Conservation (phyloP, 2,888 invertebrate genomes). For the Agrilus cyanescens region DNA sequence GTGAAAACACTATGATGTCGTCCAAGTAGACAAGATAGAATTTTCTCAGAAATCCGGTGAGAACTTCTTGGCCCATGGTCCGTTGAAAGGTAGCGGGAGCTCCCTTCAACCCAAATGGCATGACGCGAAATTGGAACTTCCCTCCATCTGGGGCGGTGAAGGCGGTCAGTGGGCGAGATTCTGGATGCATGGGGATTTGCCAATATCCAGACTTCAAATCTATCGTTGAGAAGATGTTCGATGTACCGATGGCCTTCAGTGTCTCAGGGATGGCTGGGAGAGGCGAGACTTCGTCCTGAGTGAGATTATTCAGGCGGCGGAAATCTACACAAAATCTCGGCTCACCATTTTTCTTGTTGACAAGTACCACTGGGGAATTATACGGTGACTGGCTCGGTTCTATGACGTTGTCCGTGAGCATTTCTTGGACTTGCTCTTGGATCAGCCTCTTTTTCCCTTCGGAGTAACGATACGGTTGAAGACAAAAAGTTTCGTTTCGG, state of each 20-base stretch:
- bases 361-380: too few species aligned
- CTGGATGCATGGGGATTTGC: constrained; percentile 21
- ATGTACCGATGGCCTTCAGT: constrained; percentile 18
- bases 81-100: constrained; percentile 22
- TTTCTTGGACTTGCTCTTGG: too few species aligned
- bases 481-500: neutral
- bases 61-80: constrained; percentile 17
- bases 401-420: too few species aligned
- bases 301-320: constrained; percentile 12
- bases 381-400: too few species aligned
- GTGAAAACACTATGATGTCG: constrained; percentile 18
- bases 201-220: constrained; percentile 24
- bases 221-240: constrained; percentile 20
- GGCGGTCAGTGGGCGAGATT: constrained; percentile 1
- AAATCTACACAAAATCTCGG: constrained; percentile 9
- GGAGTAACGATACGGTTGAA: neutral
- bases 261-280: constrained; percentile 17
- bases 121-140: constrained; percentile 20
- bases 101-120: constrained; percentile 21
- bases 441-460: neutral
- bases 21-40: constrained; percentile 20
- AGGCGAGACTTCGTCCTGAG: constrained; percentile 10
- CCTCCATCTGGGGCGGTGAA: constrained; percentile 18
- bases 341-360: neutral
- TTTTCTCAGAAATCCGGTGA: constrained; percentile 12